Conservation (phyloP, 2,888 invertebrate species). For the Drosophila hamatofila region DNA sequence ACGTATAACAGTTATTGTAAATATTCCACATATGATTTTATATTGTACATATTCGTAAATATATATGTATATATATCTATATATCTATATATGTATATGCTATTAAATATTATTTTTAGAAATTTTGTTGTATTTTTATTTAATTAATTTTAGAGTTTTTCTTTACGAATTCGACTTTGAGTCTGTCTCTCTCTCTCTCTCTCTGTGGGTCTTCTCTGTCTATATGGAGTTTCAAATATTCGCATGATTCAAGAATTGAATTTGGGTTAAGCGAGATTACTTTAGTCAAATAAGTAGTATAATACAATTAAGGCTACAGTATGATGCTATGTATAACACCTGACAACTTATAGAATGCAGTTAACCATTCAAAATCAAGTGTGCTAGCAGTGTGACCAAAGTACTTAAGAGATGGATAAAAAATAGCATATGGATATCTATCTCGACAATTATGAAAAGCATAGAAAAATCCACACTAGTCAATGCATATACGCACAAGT, state of each 20-base stretch:
- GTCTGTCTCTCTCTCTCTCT: too few relatives aligned
- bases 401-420: too few relatives aligned
- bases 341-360: neutral
- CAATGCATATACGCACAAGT: neutral
- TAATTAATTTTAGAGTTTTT: neutral
- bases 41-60: slow-evolving; percentile 24
- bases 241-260: neutral
- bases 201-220: too few relatives aligned
- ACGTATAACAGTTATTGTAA: slow-evolving; percentile 34
- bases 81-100: neutral
- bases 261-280: neutral
- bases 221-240: too few relatives aligned
- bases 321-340: neutral
- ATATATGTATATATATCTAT: neutral
- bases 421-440: neutral
- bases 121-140: neutral
- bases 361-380: neutral
- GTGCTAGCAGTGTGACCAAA: neutral
- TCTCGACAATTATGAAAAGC: neutral
- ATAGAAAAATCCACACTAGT: neutral
- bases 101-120: neutral
- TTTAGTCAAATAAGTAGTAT: neutral
- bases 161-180: neutral
- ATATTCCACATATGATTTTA: slow-evolving; percentile 31
- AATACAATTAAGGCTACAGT: neutral